These are phyloP conservation scores for Synergus laeviventris DNA, from an alignment of 2,888 invertebrate species.

Conservation along the genomic window DNA sequence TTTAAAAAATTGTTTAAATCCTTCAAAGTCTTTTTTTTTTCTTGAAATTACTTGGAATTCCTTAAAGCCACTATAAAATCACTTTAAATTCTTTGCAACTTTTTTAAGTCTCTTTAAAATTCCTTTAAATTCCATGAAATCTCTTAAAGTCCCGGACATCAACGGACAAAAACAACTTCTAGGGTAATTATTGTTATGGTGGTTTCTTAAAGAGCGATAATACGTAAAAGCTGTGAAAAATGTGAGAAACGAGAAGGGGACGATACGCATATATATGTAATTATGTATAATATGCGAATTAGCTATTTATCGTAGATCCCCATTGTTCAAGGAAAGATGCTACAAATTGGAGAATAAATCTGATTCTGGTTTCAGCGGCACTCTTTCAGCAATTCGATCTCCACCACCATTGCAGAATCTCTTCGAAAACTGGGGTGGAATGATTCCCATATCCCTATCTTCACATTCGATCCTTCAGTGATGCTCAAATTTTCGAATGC, in stretches of 20 bases:
- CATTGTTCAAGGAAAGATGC: slow-evolving; percentile 59
- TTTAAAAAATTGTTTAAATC: no score
- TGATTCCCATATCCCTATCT: slow-evolving; percentile 51
- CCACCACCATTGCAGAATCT: slow-evolving; percentile 49
- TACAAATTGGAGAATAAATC: slow-evolving; percentile 64
- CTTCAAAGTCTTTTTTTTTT: no score
- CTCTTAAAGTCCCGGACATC: no score
- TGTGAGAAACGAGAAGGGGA: slow-evolving; percentile 28
- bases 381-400: slow-evolving; percentile 52
- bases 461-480: slow-evolving; percentile 48
- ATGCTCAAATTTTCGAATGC: slow-evolving; percentile 51
- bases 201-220: no score
- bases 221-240: background rate
- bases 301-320: slow-evolving; percentile 58
- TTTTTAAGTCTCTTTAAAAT: no score
- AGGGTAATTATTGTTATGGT: no score
- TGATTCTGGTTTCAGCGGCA: slow-evolving; percentile 47
- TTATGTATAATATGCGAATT: no score
- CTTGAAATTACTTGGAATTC: no score
- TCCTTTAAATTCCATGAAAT: no score
- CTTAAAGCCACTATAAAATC: no score
- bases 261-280: slow-evolving; percentile 45
- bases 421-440: slow-evolving; percentile 48
- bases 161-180: no score
- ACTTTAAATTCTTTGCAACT: no score